Percentiles rank a stretch among this genome's conserved stretches.
Evolutionary conservation across 2,797 vertebrate species (phyloP).

Genomic region (Rhinophrynus dorsalis): DNA sequence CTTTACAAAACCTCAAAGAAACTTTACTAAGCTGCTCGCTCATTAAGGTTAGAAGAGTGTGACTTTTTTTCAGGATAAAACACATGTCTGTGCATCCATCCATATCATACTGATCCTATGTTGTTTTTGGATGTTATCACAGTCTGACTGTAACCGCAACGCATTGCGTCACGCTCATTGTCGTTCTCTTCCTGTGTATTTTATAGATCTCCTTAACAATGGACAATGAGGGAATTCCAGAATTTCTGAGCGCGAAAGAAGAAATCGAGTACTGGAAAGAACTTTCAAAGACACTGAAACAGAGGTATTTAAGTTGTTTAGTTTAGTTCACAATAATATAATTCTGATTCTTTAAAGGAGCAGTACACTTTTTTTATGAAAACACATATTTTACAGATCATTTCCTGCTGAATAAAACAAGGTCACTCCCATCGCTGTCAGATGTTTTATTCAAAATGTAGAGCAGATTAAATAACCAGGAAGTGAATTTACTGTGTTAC

Average conservation of each 20-base stretch:
- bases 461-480: no score
- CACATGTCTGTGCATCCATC: background rate
- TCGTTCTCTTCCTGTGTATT: background rate
- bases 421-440: no score
- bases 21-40: background rate
- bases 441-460: no score
- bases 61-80: no score
- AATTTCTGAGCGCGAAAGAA: conserved; percentile 92
- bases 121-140: background rate
- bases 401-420: no score
- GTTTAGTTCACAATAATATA: background rate
- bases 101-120: background rate
- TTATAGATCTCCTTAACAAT: conserved; percentile 77
- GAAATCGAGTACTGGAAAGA: conserved; percentile 96
- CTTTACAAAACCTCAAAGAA: background rate
- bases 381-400: no score
- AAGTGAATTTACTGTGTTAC: no score
- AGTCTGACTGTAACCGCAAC: no score
- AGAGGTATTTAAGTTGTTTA: conserved; percentile 73
- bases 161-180: no score
- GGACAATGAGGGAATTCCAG: conserved; percentile 95
- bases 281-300: conserved; percentile 89
- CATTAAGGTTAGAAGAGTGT: no score
- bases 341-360: background rate
- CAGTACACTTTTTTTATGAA: no score